These are phyloP conservation scores for Halcyon chelicuti DNA, from an alignment of 2,797 vertebrate species.

Conservation along the genomic window DNA sequence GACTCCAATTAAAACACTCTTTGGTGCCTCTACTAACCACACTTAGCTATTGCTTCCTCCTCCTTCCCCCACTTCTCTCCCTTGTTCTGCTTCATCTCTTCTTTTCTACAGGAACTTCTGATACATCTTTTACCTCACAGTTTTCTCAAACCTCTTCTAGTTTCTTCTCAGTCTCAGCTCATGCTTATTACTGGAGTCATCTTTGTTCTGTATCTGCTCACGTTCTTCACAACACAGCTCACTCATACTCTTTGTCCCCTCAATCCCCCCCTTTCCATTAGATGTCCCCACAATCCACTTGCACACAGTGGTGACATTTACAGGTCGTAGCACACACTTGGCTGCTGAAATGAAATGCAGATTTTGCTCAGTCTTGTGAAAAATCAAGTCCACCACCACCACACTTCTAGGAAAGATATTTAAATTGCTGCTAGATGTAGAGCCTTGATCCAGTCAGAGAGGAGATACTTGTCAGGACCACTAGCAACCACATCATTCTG, in stretches of 20 bases:
- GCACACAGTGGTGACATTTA: background rate
- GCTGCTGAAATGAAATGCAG: background rate
- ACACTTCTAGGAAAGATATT: background rate
- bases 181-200: background rate
- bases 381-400: background rate
- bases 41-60: background rate
- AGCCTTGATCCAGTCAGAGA: background rate
- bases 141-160: background rate
- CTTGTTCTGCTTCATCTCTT: background rate
- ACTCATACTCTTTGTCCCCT: background rate
- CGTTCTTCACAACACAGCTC: background rate
- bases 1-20: conserved; percentile 22
- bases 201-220: background rate
- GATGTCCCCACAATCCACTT: background rate
- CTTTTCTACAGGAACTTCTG: background rate
- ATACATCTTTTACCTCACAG: background rate
- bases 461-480: background rate
- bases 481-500: background rate
- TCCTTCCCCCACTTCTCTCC: background rate
- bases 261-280: background rate
- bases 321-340: background rate
- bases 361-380: background rate
- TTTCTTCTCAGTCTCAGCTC: background rate
- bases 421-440: background rate
- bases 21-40: background rate